These are phyloP conservation scores for Pogonomyrmex californicus DNA, from an alignment of 1,140 invertebrate species.

Conservation along the genomic window DNA sequence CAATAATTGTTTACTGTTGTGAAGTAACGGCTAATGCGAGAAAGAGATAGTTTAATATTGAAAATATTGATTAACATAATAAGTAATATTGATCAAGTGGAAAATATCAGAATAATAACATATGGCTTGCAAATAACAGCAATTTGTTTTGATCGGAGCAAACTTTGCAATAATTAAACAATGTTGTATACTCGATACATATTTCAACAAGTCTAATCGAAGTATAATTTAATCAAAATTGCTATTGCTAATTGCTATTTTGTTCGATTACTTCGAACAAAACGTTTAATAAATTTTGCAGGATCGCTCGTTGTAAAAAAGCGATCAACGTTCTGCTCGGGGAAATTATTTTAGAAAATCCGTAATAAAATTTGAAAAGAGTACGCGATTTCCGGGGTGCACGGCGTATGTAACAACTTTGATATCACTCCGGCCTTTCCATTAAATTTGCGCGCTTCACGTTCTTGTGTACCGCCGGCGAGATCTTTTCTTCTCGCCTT, in stretches of 20 bases:
- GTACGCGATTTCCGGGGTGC: not conserved
- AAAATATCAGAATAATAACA: not conserved
- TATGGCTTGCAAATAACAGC: not conserved
- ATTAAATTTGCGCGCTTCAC: constrained; percentile 43
- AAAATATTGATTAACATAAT: not conserved
- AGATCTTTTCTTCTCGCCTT: constrained; percentile 38
- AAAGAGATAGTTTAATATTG: constrained; percentile 3
- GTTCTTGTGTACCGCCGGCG: constrained; percentile 20
- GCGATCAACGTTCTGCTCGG: not conserved
- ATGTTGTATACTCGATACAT: not conserved
- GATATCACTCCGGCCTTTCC: constrained; percentile 11
- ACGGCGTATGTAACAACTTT: constrained; percentile 26
- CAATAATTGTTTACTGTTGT: not conserved
- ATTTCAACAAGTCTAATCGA: constrained; percentile 18
- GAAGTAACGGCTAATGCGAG: not conserved
- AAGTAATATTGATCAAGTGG: not conserved
- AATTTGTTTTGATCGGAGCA: constrained; percentile 4
- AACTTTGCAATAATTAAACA: constrained; percentile 27
- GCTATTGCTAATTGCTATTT: not conserved
- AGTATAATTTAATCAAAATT: constrained; percentile 6
- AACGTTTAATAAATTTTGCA: constrained; percentile 8
- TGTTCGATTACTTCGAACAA: not conserved
- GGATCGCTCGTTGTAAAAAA: not conserved
- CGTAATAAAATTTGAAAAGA: not conserved
- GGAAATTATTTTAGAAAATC: not conserved